Conservation (phyloP, 2,888 invertebrate species). For the Tenthredo livida region DNA sequence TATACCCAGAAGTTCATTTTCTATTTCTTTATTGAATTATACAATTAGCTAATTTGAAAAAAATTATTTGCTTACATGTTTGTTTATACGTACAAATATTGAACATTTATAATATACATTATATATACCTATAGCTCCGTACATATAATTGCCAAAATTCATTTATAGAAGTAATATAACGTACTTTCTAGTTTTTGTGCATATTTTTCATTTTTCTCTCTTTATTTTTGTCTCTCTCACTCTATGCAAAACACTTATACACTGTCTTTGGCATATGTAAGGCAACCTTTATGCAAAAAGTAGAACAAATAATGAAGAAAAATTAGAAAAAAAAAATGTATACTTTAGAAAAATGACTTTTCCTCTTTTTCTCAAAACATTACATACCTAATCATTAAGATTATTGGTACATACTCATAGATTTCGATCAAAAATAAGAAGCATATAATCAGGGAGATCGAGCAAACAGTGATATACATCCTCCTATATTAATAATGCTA, state of each 20-base stretch:
- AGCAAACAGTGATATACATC: neutral
- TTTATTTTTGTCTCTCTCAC: neutral
- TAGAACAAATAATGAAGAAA: neutral
- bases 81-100: constrained; percentile 36
- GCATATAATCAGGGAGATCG: neutral
- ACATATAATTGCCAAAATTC: constrained; percentile 29
- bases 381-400: too few relatives aligned
- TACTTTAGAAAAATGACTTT: neutral
- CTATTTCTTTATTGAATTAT: constrained; percentile 22
- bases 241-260: neutral
- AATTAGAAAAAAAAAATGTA: neutral
- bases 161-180: neutral
- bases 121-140: neutral
- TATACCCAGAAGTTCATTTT: neutral
- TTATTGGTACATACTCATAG: neutral
- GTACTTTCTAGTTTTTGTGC: constrained; percentile 30
- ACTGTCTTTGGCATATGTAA: constrained; percentile 47
- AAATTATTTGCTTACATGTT: constrained; percentile 27
- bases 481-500: neutral
- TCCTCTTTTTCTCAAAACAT: neutral
- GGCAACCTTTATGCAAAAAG: constrained; percentile 22
- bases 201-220: neutral
- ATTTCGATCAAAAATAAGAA: neutral
- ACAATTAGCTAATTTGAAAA: constrained; percentile 46
- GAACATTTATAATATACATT: constrained; percentile 2